Base-by-base conservation (phyloP, 35 echinoderm and acorn worm genomes). In the Nesometra sesokonis region DNA sequence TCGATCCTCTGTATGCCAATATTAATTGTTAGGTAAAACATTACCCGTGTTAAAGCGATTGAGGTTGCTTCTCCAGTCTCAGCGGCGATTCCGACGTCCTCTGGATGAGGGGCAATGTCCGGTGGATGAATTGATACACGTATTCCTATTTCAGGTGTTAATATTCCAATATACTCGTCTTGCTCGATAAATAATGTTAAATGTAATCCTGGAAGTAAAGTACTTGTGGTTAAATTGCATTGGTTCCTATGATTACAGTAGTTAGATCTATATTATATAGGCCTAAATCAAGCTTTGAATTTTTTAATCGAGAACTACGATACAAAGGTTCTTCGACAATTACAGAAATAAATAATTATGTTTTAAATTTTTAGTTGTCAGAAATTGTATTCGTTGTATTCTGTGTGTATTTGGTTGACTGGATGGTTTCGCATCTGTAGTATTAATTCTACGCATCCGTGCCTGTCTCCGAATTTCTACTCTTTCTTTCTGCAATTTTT, bases 111-210 rank as follows among this genome's bases (percentile, higher is more conserved):
- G 0, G 76, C 40, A 3, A 87, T 46, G 23, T 82, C 47, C 0
- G 46, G 78, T 13, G 89, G 17, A 37, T 89, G 84, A 8, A 93
- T 80, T 11, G 88, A 78, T 77, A 93, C 80, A 13, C 92, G n/a
- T 0, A 93, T 88, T 15, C 92, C 92, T 15, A 84, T 43, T 77
- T 93, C 92, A 3, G 86, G 88, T 3, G 92, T 52, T 31, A 93
- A 90, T 8, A 90, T 19, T 29, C 92, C 92, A 0, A 93, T 78
- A 35, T 93, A 93, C 37, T 93, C 88, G 23, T 88, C 88, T 32
- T 90, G 79, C 78, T 93, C 92, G 39, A 93, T 93, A 80, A 90
- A 93, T 5, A 93, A 80, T 29, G 92, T 93, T 52, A 93, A 46
- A 57, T 89, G 87, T 23, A 93, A 34, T 31, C 92, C 92, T 93